Base-by-base conservation (phyloP, 2,888 invertebrate species). In the Disparrhopalites patrizii region DNA sequence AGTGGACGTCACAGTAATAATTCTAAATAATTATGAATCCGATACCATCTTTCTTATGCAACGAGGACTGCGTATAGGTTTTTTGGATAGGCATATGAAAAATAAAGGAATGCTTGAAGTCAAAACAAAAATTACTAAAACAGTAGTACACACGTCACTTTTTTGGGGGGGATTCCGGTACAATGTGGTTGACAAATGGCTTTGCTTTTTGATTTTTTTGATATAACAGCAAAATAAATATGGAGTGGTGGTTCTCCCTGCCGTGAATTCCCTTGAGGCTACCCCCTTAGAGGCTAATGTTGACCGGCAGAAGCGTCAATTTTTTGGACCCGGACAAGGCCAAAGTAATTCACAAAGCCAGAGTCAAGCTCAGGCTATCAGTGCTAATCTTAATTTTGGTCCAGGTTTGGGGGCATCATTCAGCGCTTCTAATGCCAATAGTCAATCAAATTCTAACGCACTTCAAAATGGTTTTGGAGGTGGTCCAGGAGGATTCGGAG, bases 351-450 rank as follows among this genome's bases (percentile, higher is more conserved):
- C 38, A 40, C 63, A 62, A n/a, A 57, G 57, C 36, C 55, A 65
- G 15, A 55, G 65, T 40, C 54, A 66, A 33, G 18, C 25, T 20
- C 62, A 68, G 62, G 61, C 65, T 2, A 27, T 58, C 3, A 68
- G 61, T 33, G 65, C 65, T 18, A 36, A 43, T 10, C 20, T 68
- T 0, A 62, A 68, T 18, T 54, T 68, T 33, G 68, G 65, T 4
- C 68, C 62, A 27, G 58, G 58, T n/a, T 4, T 68, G 2, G 65
- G 68, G 33, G 68, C 68, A 25, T 62, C 65, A n/a, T 43, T 68
- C 51, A 68, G 62, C 36, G 3, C 62, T 20, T 52, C 65, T 23
- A 51, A 62, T 10, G 58, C 57, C 25, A 27, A 27, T 15, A 52
- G 56, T 27, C 15, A 52, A 23, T 43, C 65, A 3, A 51, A 51